Percentiles rank a stretch among this genome's conserved stretches.
Conservation (phyloP, 1,140 invertebrate species). For the Ectropis grisescens region DNA sequence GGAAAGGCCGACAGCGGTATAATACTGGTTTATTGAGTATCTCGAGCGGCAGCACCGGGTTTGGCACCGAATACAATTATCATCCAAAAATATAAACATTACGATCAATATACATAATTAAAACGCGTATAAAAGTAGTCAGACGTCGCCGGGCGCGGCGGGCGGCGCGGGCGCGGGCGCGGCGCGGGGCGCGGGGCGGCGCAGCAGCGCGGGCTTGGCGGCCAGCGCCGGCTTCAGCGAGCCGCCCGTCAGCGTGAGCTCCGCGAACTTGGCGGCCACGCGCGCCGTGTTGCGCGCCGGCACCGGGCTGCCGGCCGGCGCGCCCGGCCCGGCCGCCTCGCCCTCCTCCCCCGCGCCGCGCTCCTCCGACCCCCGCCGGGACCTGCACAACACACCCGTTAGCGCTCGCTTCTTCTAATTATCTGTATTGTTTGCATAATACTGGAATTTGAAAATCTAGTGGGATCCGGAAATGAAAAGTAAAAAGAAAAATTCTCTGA, state of each 20-base stretch:
- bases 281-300: conserved; percentile 71
- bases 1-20: background rate
- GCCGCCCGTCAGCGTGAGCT: conserved; percentile 67
- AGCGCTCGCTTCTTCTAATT: too few relatives aligned
- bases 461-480: too few relatives aligned
- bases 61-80: too few relatives aligned
- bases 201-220: conserved; percentile 80
- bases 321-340: conserved; percentile 1
- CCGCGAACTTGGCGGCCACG: conserved; percentile 72
- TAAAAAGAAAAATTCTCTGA: too few relatives aligned
- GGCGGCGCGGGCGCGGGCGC: conserved; percentile 13
- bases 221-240: conserved; percentile 81
- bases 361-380: conserved; percentile 7
- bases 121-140: conserved; percentile 6
- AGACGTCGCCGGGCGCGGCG: conserved; percentile 3
- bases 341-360: background rate
- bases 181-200: conserved; percentile 75
- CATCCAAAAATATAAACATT: background rate
- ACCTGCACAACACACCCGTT: too few relatives aligned
- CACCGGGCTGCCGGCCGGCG: conserved; percentile 58
- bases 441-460: too few relatives aligned
- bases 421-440: too few relatives aligned
- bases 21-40: conserved; percentile 28
- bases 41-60: background rate
- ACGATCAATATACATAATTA: background rate